These are phyloP conservation scores for Chionis minor DNA, from an alignment of 2,113 vertebrate species.

Conservation along the genomic window DNA sequence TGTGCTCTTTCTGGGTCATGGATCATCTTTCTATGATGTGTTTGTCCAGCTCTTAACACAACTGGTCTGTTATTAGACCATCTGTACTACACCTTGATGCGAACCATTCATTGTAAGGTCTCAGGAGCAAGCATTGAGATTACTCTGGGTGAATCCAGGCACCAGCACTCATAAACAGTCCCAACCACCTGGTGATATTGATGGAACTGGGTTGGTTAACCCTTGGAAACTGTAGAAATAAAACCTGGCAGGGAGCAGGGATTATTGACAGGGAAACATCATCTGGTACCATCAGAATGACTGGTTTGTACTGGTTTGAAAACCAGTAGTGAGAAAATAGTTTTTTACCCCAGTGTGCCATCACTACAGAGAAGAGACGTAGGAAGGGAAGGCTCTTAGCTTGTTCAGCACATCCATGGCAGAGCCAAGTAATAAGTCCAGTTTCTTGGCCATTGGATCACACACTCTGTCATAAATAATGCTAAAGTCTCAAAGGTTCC, in stretches of 20 bases:
- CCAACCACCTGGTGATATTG: not conserved
- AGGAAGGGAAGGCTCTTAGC: not conserved
- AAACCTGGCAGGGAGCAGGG: not conserved
- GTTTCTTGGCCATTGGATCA: not conserved
- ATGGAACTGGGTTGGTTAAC: not conserved
- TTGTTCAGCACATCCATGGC: not conserved
- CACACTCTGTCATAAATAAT: not conserved
- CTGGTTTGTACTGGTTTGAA: not conserved
- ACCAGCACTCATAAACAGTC: not conserved
- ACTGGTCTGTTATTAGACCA: not conserved
- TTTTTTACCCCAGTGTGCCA: not conserved
- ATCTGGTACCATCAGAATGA: not conserved
- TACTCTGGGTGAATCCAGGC: not conserved
- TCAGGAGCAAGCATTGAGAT: not conserved
- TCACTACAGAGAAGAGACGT: not conserved
- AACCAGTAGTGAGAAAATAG: not conserved
- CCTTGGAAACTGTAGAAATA: not conserved
- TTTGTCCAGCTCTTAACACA: not conserved
- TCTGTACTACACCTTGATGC: not conserved
- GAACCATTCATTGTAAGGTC: not conserved
- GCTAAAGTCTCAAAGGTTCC: not conserved
- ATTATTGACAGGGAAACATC: not conserved
- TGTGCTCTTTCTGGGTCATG: not conserved
- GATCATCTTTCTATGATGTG: not conserved
- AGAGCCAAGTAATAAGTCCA: slow-evolving; percentile 5